Evolutionary conservation across 2,888 invertebrate species (phyloP).

Genomic region (Oscheius sp.): DNA sequence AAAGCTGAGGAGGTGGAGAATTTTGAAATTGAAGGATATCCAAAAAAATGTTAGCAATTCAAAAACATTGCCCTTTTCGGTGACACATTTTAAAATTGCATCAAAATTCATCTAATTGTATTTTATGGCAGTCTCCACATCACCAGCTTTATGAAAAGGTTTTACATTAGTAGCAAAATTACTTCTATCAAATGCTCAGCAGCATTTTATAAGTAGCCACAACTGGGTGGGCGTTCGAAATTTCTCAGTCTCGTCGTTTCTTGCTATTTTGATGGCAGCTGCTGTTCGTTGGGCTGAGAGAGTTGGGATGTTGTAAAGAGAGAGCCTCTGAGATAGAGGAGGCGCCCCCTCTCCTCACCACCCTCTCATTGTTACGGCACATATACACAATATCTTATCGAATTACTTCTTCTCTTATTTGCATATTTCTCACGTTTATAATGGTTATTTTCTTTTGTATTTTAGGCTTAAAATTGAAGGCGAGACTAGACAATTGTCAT

Average conservation of each 20-base stretch:
- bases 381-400: background rate
- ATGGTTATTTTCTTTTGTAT: too few species aligned
- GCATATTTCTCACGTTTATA: too few species aligned
- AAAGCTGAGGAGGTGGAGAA: too few species aligned
- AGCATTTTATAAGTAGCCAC: too few species aligned
- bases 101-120: too few species aligned
- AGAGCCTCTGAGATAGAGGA: background rate
- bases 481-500: too few species aligned
- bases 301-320: constrained; percentile 29
- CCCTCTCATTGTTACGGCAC: constrained; percentile 32
- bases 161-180: background rate
- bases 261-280: constrained; percentile 31
- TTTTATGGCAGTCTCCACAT: background rate
- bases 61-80: background rate
- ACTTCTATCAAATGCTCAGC: too few species aligned
- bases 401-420: too few species aligned
- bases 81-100: background rate
- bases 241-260: background rate
- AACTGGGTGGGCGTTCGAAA: constrained; percentile 17
- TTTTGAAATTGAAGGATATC: too few species aligned
- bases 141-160: background rate
- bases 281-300: constrained; percentile 15
- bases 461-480: too few species aligned
- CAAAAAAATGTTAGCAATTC: background rate
- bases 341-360: constrained; percentile 26